A percentile compares a stretch with the other conserved stretches of the same genome.
Evolutionary conservation across 1,140 invertebrate genomes (phyloP).

Genomic region (Lepeophtheirus salmonis): DNA sequence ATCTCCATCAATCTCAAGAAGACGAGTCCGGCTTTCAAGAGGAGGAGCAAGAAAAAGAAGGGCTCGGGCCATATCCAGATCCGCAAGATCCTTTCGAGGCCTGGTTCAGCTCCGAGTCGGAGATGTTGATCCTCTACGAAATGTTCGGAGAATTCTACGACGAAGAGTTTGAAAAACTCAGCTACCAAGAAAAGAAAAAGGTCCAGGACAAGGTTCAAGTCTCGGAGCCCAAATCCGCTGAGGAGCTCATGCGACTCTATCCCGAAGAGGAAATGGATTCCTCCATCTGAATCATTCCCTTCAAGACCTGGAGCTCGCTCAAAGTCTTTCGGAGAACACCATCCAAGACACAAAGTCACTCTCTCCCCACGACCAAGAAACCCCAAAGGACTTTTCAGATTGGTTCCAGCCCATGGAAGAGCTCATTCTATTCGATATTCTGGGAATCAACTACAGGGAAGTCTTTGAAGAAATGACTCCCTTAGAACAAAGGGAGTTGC

Average conservation of each 20-base stretch:
- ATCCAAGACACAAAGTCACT: neutral
- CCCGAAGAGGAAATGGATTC: neutral
- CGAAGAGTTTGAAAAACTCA: neutral
- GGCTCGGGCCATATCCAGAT: neutral
- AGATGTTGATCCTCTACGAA: neutral
- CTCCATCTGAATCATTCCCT: neutral
- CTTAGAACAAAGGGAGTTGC: neutral
- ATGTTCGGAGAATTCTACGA: neutral
- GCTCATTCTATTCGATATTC: neutral
- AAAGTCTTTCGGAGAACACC: neutral
- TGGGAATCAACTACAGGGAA: neutral
- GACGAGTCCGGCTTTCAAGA: neutral
- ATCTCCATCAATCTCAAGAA: too few relatives aligned
- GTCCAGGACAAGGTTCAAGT: neutral
- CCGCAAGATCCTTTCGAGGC: neutral
- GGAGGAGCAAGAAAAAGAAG: too few relatives aligned
- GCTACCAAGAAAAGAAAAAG: neutral
- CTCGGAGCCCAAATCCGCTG: neutral
- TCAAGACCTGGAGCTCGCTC: neutral
- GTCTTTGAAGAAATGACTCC: neutral
- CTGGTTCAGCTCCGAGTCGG: neutral
- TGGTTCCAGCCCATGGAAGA: neutral
- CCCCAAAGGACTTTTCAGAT: neutral
- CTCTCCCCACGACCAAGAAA: neutral
- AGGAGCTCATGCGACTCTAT: neutral